phyloP scores from a whole-genome alignment of 2,113 vertebrate genomes.

The Nestor notabilis region DNA sequence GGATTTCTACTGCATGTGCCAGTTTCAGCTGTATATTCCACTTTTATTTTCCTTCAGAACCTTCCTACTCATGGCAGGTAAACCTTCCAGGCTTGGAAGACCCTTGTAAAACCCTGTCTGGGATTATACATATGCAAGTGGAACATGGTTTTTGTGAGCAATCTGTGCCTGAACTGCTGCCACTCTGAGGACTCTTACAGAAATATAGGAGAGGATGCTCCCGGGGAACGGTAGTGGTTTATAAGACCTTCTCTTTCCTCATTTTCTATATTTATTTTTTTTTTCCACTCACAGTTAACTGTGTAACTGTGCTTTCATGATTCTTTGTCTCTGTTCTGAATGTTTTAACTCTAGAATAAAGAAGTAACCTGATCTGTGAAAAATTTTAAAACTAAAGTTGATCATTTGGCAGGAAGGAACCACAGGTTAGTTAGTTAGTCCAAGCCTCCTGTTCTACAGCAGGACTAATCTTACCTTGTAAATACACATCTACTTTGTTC shows the following conservation, averaged over 20 bases:
- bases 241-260: neutral
- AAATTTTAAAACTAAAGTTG: neutral
- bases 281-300: neutral
- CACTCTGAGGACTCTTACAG: neutral
- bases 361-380: neutral
- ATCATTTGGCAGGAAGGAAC: neutral
- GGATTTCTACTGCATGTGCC: neutral
- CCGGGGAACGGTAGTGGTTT: neutral
- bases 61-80: neutral
- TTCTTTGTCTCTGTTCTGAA: neutral
- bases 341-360: neutral
- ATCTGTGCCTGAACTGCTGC: neutral
- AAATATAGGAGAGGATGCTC: neutral
- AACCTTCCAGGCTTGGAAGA: neutral
- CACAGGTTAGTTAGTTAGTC: neutral
- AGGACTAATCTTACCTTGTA: neutral
- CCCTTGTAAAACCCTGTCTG: neutral
- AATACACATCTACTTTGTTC: neutral
- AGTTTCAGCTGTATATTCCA: neutral
- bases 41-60: neutral
- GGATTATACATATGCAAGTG: neutral
- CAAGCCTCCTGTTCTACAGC: neutral
- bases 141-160: conserved; percentile 1
- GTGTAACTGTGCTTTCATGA: accelerated
- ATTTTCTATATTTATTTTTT: neutral